Percentiles rank a stretch among this genome's conserved stretches.
These are phyloP conservation scores for Morpho helenor DNA, from an alignment of 2,888 invertebrate genomes.

Conservation along the genomic window DNA sequence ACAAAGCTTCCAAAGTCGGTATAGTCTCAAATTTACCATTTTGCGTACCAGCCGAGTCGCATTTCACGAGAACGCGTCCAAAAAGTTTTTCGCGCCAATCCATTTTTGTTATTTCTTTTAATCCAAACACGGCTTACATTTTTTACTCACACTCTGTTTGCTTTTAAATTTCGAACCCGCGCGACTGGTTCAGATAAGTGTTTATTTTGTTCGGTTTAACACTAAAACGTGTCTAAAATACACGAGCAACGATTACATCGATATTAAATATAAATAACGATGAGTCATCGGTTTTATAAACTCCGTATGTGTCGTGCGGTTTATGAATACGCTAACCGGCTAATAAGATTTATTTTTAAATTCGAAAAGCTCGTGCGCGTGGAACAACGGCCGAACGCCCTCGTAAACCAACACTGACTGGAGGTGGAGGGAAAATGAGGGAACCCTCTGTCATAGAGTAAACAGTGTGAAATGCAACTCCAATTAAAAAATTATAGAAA, in stretches of 20 bases:
- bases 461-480: conserved; percentile 36
- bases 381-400: conserved; percentile 58
- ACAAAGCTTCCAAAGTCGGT: conserved; percentile 64
- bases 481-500: too few relatives aligned
- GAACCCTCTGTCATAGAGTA: conserved; percentile 57
- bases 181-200: conserved; percentile 20
- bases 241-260: conserved; percentile 5
- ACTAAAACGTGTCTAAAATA: conserved; percentile 23
- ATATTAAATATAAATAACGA: conserved; percentile 1
- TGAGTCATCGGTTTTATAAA: conserved; percentile 13
- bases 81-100: conserved; percentile 82
- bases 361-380: conserved; percentile 40
- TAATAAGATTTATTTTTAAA: conserved; percentile 55
- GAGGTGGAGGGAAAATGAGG: conserved; percentile 46
- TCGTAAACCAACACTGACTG: conserved; percentile 66
- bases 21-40: conserved; percentile 68
- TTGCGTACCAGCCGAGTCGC: conserved; percentile 60
- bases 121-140: conserved; percentile 20
- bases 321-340: conserved; percentile 18
- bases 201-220: conserved; percentile 22
- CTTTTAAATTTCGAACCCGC: conserved; percentile 15
- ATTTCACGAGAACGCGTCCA: conserved; percentile 76
- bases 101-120: conserved; percentile 36
- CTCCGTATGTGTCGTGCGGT: conserved; percentile 3
- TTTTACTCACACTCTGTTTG: conserved; percentile 21